Evolutionary conservation across 2,888 invertebrate species (phyloP), one percentile per base, ranked within the genome.

Genomic region (Cabera pusaria): DNA sequence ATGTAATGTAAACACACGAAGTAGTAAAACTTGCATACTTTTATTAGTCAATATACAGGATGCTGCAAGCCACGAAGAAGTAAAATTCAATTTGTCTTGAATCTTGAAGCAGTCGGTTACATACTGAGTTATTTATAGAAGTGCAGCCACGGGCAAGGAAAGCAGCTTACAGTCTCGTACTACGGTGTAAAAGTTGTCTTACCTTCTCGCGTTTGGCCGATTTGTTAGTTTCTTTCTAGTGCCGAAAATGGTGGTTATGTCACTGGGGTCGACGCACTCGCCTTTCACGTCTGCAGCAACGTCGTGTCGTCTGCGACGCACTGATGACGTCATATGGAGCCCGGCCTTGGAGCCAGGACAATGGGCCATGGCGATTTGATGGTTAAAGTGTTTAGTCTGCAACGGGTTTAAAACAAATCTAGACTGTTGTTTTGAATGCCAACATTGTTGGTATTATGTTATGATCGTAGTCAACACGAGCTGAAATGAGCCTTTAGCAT

Each of bases 191-290:
- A 14, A 14, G 14, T 14, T 8, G 6, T 20, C 3, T 12, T 20
- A 19, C 9, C 22, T 5, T 10, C 10, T 6, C 9, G 9, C 9
- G n/a, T n/a, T n/a, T n/a, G 21, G 22, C 21, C 7, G n/a, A 38
- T 35, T 38, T 22, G 18, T 10, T 33, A 38, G 49, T 16, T 14
- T 34, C 18, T 16, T 14, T 34, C 18, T 31, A 17, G 21, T 54
- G 57, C 65, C 69, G 62, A 70, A 67, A 64, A 59, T 45, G 53
- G 33, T 14, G 52, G 64, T 75, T 77, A 74, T 73, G 72, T 75
- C 72, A 76, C 53, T 35, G 59, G 55, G 75, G 73, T 72, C 70
- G 64, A 59, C 56, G 77, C 41, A 47, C 58, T 61, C 67, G 52
- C 71, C 69, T 72, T 65, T 70, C 71, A 58, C 68, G 69, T 28